A percentile compares a stretch with the other conserved stretches of the same genome.
These are phyloP conservation scores for Metalampra italica DNA, from an alignment of 2,888 invertebrate genomes.

Conservation along the genomic window DNA sequence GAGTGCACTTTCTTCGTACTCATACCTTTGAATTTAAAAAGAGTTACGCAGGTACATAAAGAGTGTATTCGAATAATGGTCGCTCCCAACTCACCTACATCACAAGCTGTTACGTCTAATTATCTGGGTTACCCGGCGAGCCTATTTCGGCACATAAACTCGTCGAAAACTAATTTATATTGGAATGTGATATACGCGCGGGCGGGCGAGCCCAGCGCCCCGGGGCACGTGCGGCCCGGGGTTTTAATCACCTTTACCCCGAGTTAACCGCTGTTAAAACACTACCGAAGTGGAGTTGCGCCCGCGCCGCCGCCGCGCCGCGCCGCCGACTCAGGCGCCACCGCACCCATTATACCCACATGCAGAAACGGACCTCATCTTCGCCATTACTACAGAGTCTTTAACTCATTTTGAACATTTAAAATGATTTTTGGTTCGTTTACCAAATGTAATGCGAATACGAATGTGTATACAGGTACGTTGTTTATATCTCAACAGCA, in stretches of 20 bases:
- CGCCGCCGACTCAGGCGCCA: constrained; percentile 45
- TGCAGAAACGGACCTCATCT: neutral
- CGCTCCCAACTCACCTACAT: constrained; percentile 4
- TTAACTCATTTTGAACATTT: neutral
- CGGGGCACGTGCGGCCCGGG: constrained; percentile 51
- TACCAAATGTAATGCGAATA: too few species aligned
- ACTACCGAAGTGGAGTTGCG: constrained; percentile 41
- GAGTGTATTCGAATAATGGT: constrained; percentile 1
- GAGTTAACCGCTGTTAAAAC: constrained; percentile 58
- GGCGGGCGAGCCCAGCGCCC: constrained; percentile 32
- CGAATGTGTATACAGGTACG: too few species aligned
- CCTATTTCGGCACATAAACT: constrained; percentile 67
- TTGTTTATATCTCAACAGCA: too few species aligned
- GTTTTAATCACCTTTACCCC: constrained; percentile 29
- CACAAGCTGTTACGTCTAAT: constrained; percentile 43
- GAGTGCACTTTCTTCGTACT: too few species aligned
- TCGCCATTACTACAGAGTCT: neutral
- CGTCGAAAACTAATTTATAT: constrained; percentile 74
- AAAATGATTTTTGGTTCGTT: too few species aligned
- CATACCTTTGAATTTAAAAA: too few species aligned
- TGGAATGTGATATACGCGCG: constrained; percentile 75
- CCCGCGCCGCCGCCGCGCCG: constrained; percentile 3
- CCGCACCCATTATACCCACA: constrained; percentile 17
- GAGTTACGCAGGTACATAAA: neutral
- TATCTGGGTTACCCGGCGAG: constrained; percentile 42